A percentile compares a stretch with the other conserved stretches of the same genome.
Conservation (phyloP, 2,113 vertebrate genomes). For the Chlorodrepanis virens region DNA sequence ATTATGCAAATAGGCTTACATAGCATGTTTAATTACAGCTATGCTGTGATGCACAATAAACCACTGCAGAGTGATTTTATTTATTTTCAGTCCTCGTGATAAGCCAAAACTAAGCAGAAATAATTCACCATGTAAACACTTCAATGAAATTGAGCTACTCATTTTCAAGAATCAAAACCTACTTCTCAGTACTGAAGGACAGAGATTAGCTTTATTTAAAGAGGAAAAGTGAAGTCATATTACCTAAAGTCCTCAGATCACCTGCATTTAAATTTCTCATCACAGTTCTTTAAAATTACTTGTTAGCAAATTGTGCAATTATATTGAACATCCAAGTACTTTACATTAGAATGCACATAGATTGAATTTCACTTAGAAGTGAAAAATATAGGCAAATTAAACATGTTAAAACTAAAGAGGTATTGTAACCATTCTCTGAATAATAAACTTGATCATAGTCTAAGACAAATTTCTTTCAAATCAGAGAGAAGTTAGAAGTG, state of each 20-base stretch:
- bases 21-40: constrained; percentile 10
- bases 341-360: not conserved
- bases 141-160: not conserved
- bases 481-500: not conserved
- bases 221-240: not conserved
- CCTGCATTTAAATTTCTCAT: not conserved
- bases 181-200: not conserved
- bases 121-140: not conserved
- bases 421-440: not conserved
- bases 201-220: constrained; percentile 23
- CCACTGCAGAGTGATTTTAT: not conserved
- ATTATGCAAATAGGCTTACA: constrained; percentile 40
- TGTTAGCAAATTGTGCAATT: not conserved
- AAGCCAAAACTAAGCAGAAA: constrained; percentile 9
- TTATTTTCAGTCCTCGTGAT: not conserved
- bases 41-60: not conserved
- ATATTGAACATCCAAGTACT: not conserved
- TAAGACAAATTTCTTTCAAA: not conserved
- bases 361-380: not conserved
- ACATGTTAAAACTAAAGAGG: not conserved
- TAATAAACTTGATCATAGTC: not conserved
- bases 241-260: not conserved
- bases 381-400: not conserved
- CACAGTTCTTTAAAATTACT: not conserved
- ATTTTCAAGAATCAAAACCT: constrained; percentile 3